Evolutionary conservation across 2,113 vertebrate genomes (phyloP).

Genomic region (Paralichthys olivaceus): DNA sequence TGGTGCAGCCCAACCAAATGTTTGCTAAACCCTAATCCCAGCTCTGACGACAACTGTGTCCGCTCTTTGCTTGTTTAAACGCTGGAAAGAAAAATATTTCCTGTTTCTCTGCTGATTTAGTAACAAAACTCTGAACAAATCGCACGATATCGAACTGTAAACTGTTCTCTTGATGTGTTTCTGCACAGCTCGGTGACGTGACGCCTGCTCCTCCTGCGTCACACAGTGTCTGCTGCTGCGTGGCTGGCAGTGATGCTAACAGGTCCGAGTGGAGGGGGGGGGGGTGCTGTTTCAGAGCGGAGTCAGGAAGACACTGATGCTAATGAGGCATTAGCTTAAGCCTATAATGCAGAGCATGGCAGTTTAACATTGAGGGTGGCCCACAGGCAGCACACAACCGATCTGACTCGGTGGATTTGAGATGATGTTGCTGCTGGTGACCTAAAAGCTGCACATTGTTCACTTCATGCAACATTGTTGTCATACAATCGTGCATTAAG

Average conservation of each 20-base stretch:
- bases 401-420: slow-evolving; percentile 48
- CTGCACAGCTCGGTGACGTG: neutral
- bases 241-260: slow-evolving; percentile 13
- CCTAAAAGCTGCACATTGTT: slow-evolving; percentile 30
- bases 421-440: slow-evolving; percentile 32
- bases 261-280: slow-evolving; percentile 17
- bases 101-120: too few species aligned
- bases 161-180: too few species aligned
- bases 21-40: too few species aligned
- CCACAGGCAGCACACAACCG: slow-evolving; percentile 33
- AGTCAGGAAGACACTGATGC: slow-evolving; percentile 50
- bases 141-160: too few species aligned
- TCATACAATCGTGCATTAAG: neutral
- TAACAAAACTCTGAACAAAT: too few species aligned
- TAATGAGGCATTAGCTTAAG: slow-evolving; percentile 68
- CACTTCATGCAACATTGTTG: neutral
- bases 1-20: too few species aligned
- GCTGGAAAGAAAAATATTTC: too few species aligned
- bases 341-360: slow-evolving; percentile 59
- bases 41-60: too few species aligned
- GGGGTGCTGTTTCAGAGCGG: slow-evolving; percentile 18
- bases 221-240: neutral
- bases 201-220: neutral
- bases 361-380: slow-evolving; percentile 54
- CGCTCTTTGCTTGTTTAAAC: too few species aligned